phyloP scores from a whole-genome alignment of 2,113 vertebrate genomes.

The Laterallus jamaicensis region DNA sequence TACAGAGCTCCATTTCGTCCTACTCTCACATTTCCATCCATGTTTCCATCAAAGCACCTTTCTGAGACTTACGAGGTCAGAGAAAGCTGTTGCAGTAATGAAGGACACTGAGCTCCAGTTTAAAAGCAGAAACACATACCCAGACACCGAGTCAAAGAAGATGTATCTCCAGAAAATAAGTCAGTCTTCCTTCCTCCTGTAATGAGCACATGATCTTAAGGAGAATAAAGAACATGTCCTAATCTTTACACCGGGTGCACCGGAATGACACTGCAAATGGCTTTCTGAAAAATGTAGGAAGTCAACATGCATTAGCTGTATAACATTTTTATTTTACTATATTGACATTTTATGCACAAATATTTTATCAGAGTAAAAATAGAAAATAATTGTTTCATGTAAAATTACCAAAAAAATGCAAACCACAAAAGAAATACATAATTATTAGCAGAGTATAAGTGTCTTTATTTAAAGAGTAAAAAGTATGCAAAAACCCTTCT shows the following conservation, averaged over 20 bases:
- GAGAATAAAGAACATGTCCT: not conserved
- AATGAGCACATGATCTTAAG: not conserved
- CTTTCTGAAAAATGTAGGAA: slow-evolving; percentile 11
- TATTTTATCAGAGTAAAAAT: slow-evolving; percentile 81
- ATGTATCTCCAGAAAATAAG: not conserved
- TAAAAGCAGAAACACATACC: not conserved
- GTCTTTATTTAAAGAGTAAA: slow-evolving; percentile 82
- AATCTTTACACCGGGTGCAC: not conserved
- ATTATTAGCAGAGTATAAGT: slow-evolving; percentile 77
- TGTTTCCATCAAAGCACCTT: not conserved
- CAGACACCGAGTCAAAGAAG: not conserved
- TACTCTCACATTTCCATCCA: not conserved
- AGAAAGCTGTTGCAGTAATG: not conserved
- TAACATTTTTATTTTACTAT: slow-evolving; percentile 81
- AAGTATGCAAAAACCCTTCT: slow-evolving; percentile 79
- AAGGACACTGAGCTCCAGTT: not conserved
- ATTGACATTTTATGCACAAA: slow-evolving; percentile 84
- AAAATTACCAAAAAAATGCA: slow-evolving; percentile 78
- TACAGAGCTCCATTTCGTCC: not conserved
- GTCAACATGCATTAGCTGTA: slow-evolving; percentile 38
- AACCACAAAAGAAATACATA: slow-evolving; percentile 75
- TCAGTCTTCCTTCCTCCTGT: not conserved
- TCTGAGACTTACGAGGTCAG: not conserved
- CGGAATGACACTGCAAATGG: not conserved
- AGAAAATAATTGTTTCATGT: slow-evolving; percentile 81